A percentile compares a stretch with the other conserved stretches of the same genome.
These are phyloP conservation scores for Cinclus mexicanus DNA, from an alignment of 2,113 vertebrate species.

Conservation along the genomic window DNA sequence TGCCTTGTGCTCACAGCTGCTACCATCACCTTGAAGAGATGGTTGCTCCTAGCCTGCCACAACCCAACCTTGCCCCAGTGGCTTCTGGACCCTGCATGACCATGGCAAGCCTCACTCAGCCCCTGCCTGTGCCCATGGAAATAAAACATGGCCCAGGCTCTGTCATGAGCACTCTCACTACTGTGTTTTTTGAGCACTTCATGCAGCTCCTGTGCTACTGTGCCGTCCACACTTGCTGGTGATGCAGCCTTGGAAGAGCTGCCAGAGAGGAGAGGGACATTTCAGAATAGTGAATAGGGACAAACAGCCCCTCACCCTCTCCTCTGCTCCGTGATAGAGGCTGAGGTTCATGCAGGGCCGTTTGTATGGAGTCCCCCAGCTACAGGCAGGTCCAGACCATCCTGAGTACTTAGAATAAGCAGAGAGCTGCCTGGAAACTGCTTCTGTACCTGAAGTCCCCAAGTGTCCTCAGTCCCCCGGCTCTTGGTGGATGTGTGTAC, in stretches of 20 bases:
- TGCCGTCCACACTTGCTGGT: not conserved
- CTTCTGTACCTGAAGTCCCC: not conserved
- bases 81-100: not conserved
- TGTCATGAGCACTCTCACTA: not conserved
- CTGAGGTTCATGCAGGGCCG: not conserved
- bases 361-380: not conserved
- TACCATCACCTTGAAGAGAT: not conserved
- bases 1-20: not conserved
- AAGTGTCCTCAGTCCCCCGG: not conserved
- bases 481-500: not conserved
- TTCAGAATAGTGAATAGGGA: not conserved
- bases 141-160: not conserved
- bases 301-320: not conserved
- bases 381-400: not conserved
- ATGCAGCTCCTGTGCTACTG: accelerated
- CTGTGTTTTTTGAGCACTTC: not conserved
- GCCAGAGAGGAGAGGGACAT: not conserved
- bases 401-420: not conserved
- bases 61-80: not conserved
- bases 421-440: not conserved
- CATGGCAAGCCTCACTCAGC: not conserved
- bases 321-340: not conserved
- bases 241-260: not conserved
- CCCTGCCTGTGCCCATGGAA: not conserved
- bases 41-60: not conserved